Evolutionary conservation across 2,888 invertebrate species (phyloP).

Genomic region (Acrobasis consociella): DNA sequence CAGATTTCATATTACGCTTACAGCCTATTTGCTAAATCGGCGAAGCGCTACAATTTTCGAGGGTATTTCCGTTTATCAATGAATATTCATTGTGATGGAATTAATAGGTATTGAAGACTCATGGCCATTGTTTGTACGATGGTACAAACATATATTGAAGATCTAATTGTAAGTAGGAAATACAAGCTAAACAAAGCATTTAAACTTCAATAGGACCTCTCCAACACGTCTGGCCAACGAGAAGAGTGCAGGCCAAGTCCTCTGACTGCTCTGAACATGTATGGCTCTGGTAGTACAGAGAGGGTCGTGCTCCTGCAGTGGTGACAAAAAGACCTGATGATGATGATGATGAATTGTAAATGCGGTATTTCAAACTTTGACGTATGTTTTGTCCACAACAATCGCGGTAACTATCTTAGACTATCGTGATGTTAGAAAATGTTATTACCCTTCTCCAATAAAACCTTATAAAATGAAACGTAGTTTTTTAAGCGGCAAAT

Average conservation of each 20-base stretch:
- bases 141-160: not conserved
- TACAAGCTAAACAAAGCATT: no score
- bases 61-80: conserved; percentile 2
- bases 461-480: conserved; percentile 5
- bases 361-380: not conserved
- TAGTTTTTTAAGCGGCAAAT: conserved; percentile 25
- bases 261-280: no score
- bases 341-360: no score
- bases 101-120: conserved; percentile 6
- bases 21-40: not conserved
- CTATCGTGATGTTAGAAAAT: not conserved
- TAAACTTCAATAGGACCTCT: no score
- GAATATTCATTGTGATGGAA: not conserved
- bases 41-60: not conserved
- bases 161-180: not conserved
- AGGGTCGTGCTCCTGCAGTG: no score
- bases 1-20: conserved; percentile 2
- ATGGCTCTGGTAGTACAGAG: no score
- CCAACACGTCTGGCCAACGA: no score
- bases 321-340: no score
- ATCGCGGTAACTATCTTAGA: not conserved
- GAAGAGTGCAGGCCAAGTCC: no score
- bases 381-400: not conserved
- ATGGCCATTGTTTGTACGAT: not conserved
- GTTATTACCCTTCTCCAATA: conserved; percentile 3